phyloP scores from a whole-genome alignment of 37 sponge, comb jelly and placozoan species.

The Tethya wilhelma region DNA sequence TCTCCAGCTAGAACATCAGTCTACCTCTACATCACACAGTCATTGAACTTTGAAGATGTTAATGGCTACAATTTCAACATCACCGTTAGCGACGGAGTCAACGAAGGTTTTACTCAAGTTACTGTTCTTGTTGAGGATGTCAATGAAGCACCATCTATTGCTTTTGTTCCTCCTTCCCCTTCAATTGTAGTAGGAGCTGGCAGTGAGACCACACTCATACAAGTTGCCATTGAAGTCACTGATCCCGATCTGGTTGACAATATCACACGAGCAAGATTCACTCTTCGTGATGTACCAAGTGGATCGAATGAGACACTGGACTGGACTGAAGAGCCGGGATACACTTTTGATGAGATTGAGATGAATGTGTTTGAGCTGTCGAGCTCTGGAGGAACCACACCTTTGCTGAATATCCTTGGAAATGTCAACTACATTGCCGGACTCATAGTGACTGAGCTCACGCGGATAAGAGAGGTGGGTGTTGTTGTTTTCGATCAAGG shows the following conservation, averaged over 20 bases:
- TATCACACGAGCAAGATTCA: slow-evolving; percentile 31
- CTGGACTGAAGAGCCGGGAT: slow-evolving; percentile 17
- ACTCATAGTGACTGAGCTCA: not conserved
- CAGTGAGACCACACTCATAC: slow-evolving; percentile 11
- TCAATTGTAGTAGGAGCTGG: slow-evolving; percentile 27
- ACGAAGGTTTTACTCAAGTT: slow-evolving; percentile 32
- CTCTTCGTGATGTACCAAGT: slow-evolving; percentile 34
- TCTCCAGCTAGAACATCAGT: slow-evolving; percentile 3
- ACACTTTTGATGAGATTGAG: slow-evolving; percentile 3
- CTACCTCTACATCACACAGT: slow-evolving; percentile 1
- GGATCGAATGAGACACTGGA: slow-evolving; percentile 44
- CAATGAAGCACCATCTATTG: slow-evolving; percentile 45
- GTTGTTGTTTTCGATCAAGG: slow-evolving; percentile 40
- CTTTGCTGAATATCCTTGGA: slow-evolving; percentile 27
- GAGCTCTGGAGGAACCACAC: not conserved
- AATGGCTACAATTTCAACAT: slow-evolving; percentile 24
- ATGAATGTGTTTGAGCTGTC: slow-evolving; percentile 11
- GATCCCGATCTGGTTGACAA: slow-evolving; percentile 62
- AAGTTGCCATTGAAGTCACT: slow-evolving; percentile 17
- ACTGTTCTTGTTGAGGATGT: slow-evolving; percentile 30
- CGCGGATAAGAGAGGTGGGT: slow-evolving; percentile 28
- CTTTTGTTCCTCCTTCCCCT: slow-evolving; percentile 27
- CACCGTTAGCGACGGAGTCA: slow-evolving; percentile 53
- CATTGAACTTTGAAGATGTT: slow-evolving; percentile 33
- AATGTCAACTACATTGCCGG: slow-evolving; percentile 31